Evolutionary conservation across 1,140 invertebrate genomes (phyloP), one percentile per base, ranked within the genome.

Genomic region (Caenorhabditis brenneri): DNA sequence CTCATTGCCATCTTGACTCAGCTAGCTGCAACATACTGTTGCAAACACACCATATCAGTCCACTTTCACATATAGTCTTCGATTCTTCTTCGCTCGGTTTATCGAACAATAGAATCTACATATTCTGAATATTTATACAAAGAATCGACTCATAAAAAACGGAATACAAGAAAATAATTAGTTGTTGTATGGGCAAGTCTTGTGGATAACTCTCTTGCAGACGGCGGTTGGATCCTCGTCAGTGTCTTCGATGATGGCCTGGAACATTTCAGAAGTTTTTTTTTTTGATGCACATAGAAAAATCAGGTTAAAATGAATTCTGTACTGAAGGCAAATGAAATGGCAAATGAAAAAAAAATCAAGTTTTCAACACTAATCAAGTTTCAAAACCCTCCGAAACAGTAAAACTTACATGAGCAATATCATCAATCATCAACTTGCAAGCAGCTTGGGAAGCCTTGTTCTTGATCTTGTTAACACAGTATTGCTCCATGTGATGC

Each of bases 141-240:
- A n/a, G 6, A 55, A 27, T 55, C 27, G 10, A n/a, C n/a, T n/a
- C n/a, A n/a, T n/a, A n/a, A n/a, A n/a, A 7, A 27, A 12, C 24
- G 10, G 27, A 22, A 55, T 27, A 55, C 9, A 55, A 55, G 24
- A 10, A 9, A 6, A 42, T 27, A 42, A 46, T 74, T 46, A 42
- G 36, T 74, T 74, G 29, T 46, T 82, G 60, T 83, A 83, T 65
- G 69, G 60, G 51, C 82, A 83, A 24, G 69, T 31, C 82, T 60
- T 83, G 65, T 83, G 65, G 36, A 83, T 51, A 36, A 83, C 74
- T 29, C 79, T 79, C 9, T 83, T n/a, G 49, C 82, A 83, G 24
- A 83, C 74, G 2, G 39, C 82, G 16, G 82, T 79, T 48, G 82
- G 69, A 29, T 83, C 31, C 22, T 58, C 24, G 27, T 83, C 42